These are phyloP conservation scores for Pangasianodon gigas DNA, from an alignment of 2,113 vertebrate species.

Conservation along the genomic window DNA sequence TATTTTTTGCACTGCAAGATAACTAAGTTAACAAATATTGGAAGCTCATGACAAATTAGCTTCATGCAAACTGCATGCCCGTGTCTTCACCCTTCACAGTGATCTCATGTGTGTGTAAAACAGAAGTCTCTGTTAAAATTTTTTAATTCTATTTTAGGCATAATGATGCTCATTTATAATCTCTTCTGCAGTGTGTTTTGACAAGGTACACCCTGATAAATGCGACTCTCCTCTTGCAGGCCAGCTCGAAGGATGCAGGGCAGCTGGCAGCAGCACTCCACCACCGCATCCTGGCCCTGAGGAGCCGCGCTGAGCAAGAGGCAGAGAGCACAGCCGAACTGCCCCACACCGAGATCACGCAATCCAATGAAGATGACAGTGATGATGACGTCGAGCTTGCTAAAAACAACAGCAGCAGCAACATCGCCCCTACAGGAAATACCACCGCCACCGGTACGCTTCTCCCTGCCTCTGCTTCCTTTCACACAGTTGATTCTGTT, in stretches of 20 bases:
- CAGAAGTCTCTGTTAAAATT: background rate
- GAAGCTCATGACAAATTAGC: background rate
- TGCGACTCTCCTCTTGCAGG: slow-evolving; percentile 67
- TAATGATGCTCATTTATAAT: no score
- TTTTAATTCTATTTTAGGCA: no score
- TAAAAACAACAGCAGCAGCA: slow-evolving; percentile 75
- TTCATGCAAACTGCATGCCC: background rate
- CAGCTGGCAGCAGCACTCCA: slow-evolving; percentile 92
- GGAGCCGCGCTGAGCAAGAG: slow-evolving; percentile 89
- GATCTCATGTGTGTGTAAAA: background rate
- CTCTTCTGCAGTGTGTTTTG: background rate
- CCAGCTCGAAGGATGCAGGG: slow-evolving; percentile 95
- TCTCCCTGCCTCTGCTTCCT: background rate
- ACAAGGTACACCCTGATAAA: background rate
- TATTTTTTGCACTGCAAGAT: background rate
- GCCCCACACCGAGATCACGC: slow-evolving; percentile 80
- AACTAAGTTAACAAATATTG: background rate
- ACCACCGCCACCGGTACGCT: slow-evolving; percentile 44
- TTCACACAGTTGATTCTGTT: background rate
- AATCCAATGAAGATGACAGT: slow-evolving; percentile 91
- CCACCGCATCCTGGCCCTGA: slow-evolving; percentile 91
- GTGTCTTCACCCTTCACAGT: background rate
- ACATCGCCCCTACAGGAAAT: slow-evolving; percentile 36
- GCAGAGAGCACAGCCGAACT: slow-evolving; percentile 66
- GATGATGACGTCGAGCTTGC: slow-evolving; percentile 86